Base-by-base conservation (phyloP, 2,797 vertebrate species). In the Bovichtus diacanthus region DNA sequence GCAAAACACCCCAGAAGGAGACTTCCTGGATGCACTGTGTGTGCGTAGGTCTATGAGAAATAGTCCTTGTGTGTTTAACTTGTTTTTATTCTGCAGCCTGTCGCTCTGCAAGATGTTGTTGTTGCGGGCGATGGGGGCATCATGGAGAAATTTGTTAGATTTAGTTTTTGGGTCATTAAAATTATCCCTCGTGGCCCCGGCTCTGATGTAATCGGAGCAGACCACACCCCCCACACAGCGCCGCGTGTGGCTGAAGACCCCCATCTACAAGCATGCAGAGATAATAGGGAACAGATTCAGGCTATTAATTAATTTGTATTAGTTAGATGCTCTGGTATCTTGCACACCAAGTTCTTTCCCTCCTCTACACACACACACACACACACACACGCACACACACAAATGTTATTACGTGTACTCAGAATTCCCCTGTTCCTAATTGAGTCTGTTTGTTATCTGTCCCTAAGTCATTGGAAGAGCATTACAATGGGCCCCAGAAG, bases 281-380 rank as follows among this genome's bases (percentile, higher is more conserved):
- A 86, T 90, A 92, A 94, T 92, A 66, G 71, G 73, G 88, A 93
- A 91, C 92, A 93, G 86, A 88, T 83, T 89, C 36, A 63, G 44
- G 47, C 89, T 74, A 85, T 93, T 90, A 90, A 94, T 93, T 92
- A 86, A 90, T 87, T 59, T 78, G 38, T 60, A 70, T 84, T 53
- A 74, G 80, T 87, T 92, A 81, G 80, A 86, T 75, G 66, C 58
- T 84, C 43, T 74, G 78, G 80, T 78, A 78, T 82, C 63, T 87
- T 61, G 78, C 63, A 80, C 58, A 66, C 53, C 47, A 59, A 70
- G 68, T 63, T 65, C 8, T 27, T 61, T 19, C 23, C 44, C 51
- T 64, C 51, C 4, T 18, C 16, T 12, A 25, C 4, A 43, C 43
- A 66, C 43, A 59, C 59, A 63, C 63, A 65, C 61, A 70, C 21